These are phyloP conservation scores for Helobdella robusta DNA, from an alignment of 2,888 invertebrate genomes.

Conservation along the genomic window DNA sequence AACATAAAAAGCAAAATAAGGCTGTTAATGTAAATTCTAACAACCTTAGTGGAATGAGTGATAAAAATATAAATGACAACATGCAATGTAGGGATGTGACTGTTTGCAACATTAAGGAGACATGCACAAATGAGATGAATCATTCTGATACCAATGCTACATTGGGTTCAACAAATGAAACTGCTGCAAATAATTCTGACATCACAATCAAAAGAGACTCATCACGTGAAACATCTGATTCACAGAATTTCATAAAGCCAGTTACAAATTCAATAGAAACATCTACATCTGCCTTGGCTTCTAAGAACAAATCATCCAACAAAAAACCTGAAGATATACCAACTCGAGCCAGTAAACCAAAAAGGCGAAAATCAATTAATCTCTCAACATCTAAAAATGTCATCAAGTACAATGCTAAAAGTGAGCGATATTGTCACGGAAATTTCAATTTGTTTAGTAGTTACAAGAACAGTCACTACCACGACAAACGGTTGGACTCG, in stretches of 20 bases:
- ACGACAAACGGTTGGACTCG: slow-evolving; percentile 70
- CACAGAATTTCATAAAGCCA: too few relatives aligned
- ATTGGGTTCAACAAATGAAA: not conserved
- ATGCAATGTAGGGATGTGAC: too few relatives aligned
- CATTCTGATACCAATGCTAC: not conserved
- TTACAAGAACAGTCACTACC: slow-evolving; percentile 73
- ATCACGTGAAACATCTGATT: too few relatives aligned
- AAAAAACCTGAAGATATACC: not conserved
- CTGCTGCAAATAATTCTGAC: too few relatives aligned
- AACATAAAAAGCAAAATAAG: slow-evolving; percentile 14
- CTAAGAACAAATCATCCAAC: not conserved
- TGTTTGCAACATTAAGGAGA: too few relatives aligned
- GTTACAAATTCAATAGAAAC: too few relatives aligned
- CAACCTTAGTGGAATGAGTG: too few relatives aligned
- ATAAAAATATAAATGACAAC: too few relatives aligned
- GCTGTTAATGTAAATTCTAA: not conserved
- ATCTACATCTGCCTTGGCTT: too few relatives aligned
- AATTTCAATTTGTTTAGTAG: slow-evolving; percentile 96
- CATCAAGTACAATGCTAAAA: slow-evolving; percentile 55
- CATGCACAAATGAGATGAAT: too few relatives aligned
- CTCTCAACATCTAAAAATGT: slow-evolving; percentile 28
- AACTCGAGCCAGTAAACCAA: not conserved
- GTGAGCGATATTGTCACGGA: slow-evolving; percentile 78
- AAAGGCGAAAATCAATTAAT: not conserved
- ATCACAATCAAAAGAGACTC: too few relatives aligned